phyloP scores from a whole-genome alignment of 2,888 invertebrate species.

The Pyralis farinalis region DNA sequence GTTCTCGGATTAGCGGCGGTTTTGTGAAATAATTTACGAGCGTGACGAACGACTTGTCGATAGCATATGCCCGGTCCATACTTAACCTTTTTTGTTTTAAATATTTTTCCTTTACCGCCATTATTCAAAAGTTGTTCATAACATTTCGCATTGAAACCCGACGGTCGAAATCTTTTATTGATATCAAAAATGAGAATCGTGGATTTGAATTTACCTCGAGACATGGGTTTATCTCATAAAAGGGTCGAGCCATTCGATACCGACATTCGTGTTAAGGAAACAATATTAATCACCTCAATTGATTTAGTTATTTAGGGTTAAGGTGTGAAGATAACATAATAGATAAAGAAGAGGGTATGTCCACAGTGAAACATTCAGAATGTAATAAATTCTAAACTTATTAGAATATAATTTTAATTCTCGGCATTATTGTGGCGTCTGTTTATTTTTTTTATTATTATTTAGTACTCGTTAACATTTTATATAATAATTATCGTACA shows the following conservation, averaged over 20 bases:
- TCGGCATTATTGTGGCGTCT: background rate
- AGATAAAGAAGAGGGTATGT: conserved; percentile 26
- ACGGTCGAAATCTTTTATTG: conserved; percentile 66
- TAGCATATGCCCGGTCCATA: conserved; percentile 73
- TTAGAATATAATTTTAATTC: conserved; percentile 8
- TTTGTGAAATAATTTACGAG: conserved; percentile 78
- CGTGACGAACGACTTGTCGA: conserved; percentile 77
- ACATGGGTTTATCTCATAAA: conserved; percentile 59
- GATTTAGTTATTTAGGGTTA: conserved; percentile 41
- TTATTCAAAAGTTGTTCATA: conserved; percentile 74
- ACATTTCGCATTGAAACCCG: conserved; percentile 64
- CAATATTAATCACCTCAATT: conserved; percentile 41
- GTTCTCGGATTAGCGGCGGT: conserved; percentile 73
- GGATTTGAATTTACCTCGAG: conserved; percentile 46
- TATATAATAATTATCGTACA: too few species aligned
- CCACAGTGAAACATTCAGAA: conserved; percentile 6
- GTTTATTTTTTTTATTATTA: background rate
- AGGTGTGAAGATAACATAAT: conserved; percentile 34
- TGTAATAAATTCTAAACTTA: conserved; percentile 10
- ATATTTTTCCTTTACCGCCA: conserved; percentile 66
- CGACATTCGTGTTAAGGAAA: conserved; percentile 25
- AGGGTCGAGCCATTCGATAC: conserved; percentile 27
- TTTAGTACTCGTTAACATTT: background rate
- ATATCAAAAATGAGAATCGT: conserved; percentile 67
- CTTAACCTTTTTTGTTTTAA: conserved; percentile 76